Evolutionary conservation across 2,113 vertebrate species (phyloP), one percentile per base, ranked within the genome.

Genomic region (Siphamia tubifer): DNA sequence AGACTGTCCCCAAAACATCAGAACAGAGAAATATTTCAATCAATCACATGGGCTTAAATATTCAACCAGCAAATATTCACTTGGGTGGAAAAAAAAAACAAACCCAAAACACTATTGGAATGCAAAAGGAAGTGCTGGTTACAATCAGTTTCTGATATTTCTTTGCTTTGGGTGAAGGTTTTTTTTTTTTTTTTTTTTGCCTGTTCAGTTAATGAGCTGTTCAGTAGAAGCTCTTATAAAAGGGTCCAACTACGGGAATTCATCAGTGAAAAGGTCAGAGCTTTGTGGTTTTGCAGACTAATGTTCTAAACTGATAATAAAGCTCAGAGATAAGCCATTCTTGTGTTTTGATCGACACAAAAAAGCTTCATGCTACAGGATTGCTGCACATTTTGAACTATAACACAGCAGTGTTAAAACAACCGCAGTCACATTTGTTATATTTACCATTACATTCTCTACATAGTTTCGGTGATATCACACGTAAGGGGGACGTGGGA

Each of bases 401-500:
- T 17, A 57, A 51, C 27, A 16, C 31, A 21, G 34, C 36, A 23
- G 51, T 9, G 25, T 31, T 25, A 67, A 43, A 6, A 45, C 3
- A 13, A 66, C 62, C 63, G 34, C 68, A 32, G 25, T 48, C 67
- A 68, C 42, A 68, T 64, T 34, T 45, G 15, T 19, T 27, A 30
- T 61, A 51, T 68, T 48, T 72, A 25, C 49, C n/a, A 4, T 60
- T 61, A 70, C 68, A 82, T 79, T 79, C 49, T 78, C 9, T 12
- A 53, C 47, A 64, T 45, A 72, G 70, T 61, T 68, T 16, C 5
- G 30, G 64, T 17, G 35, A 49, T 25, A 69, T 15, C 53, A 75
- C 56, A 71, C 17, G 32, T 43, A 12, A 45, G 54, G 42, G 42
- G 38, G 13, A 19, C 17, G 61, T 7, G 32, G 52, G 17, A 49